Evolutionary conservation across 2,888 invertebrate genomes (phyloP), one percentile per base, ranked within the genome.

Genomic region (Mellilla xanthometata): DNA sequence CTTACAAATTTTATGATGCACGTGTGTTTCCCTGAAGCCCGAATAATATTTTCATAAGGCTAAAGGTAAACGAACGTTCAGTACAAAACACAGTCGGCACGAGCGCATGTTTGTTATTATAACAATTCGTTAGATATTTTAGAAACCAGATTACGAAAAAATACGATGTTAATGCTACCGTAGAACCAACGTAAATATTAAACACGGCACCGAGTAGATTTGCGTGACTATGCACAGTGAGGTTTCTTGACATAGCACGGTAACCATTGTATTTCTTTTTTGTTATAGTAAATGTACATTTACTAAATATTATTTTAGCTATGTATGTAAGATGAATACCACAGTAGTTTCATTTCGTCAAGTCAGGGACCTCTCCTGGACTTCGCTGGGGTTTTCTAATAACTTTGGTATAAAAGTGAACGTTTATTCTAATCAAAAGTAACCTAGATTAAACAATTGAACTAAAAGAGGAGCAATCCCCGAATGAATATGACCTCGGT

Each of bases 401-500:
- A n/a, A n/a, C n/a, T n/a, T n/a, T n/a, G n/a, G n/a, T n/a, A n/a
- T n/a, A n/a, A n/a, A n/a, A n/a, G n/a, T n/a, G n/a, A n/a, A n/a
- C n/a, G n/a, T n/a, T n/a, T n/a, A n/a, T n/a, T n/a, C n/a, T n/a
- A n/a, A n/a, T 19, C 6, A 5, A 19, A 6, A 30, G 24, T 35
- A 36, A 23, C 9, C 29, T 15, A 34, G 34, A 45, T 35, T 34
- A 39, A 29, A 38, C 31, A 40, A 34, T 26, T 28, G 19, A 31
- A 13, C 31, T 33, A 40, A 23, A 48, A 34, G 30, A 51, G 35
- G 23, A 34, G 35, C 29, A 32, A 49, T 41, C 36, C 41, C 36
- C 52, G 38, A 54, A 58, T 61, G 44, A 29, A 56, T 40, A 40
- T 35, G 41, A 30, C 53, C 56, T 52, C 49, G 50, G 41, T 27